A percentile compares a stretch with the other conserved stretches of the same genome.
Evolutionary conservation across 37 sponge, comb jelly and placozoan genomes (phyloP).

Genomic region (Geodia barretti): DNA sequence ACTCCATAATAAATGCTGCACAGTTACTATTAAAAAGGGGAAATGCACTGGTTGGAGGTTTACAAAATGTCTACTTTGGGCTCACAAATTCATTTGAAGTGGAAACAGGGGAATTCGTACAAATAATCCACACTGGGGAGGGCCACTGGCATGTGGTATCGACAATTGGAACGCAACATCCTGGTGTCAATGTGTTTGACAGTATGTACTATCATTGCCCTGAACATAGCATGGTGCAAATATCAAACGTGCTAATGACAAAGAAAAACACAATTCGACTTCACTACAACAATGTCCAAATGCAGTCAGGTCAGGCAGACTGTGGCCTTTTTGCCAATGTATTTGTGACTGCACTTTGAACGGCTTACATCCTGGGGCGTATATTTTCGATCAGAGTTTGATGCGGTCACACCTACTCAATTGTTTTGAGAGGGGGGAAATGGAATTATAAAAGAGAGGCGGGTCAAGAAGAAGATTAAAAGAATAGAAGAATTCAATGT

Average conservation of each 20-base stretch:
- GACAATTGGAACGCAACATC: constrained; percentile 16
- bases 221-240: not conserved
- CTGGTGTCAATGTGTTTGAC: constrained; percentile 22
- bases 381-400: too few species aligned
- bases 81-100: constrained; percentile 6
- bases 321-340: constrained; percentile 51
- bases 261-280: too few species aligned
- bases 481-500: too few species aligned
- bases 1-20: constrained; percentile 5
- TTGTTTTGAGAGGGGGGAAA: too few species aligned
- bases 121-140: constrained; percentile 22
- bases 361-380: too few species aligned
- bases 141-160: constrained; percentile 36
- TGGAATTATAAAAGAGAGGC: too few species aligned
- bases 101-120: constrained; percentile 20
- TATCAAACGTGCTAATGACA: constrained; percentile 24
- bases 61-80: constrained; percentile 11
- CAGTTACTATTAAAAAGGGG: not conserved
- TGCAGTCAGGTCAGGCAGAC: constrained; percentile 24
- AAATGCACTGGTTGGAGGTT: not conserved
- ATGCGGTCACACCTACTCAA: too few species aligned
- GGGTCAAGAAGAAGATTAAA: too few species aligned
- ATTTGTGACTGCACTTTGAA: constrained; percentile 31
- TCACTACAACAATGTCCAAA: constrained; percentile 47
- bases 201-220: too few species aligned